Evolutionary conservation across 2,797 vertebrate genomes (phyloP).

Genomic region (Peromyscus attwateri): DNA sequence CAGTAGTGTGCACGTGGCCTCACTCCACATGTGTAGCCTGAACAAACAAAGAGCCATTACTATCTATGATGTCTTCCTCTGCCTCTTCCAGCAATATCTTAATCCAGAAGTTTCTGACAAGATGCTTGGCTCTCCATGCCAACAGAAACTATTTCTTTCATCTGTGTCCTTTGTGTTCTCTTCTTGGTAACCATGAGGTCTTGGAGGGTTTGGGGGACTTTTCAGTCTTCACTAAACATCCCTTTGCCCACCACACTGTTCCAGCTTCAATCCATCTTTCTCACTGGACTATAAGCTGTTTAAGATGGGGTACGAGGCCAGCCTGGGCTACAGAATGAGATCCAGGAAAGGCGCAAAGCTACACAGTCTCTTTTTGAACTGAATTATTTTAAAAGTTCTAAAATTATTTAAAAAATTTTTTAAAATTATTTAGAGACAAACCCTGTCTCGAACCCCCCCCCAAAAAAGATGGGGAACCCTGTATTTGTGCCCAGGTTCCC

Average conservation of each 20-base stretch:
- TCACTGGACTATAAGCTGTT: not conserved
- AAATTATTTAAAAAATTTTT: too few relatives aligned
- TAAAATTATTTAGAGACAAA: too few relatives aligned
- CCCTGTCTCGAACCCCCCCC: too few relatives aligned
- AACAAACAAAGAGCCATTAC: not conserved
- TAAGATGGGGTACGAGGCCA: not conserved
- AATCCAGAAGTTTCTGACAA: not conserved
- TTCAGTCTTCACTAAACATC: too few relatives aligned
- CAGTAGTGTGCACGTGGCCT: rapidly evolving
- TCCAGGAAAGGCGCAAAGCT: too few relatives aligned
- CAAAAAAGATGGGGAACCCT: not conserved
- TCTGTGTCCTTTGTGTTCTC: not conserved
- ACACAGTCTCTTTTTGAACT: too few relatives aligned
- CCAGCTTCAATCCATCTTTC: not conserved
- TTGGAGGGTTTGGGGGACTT: not conserved
- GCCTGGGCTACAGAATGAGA: too few relatives aligned
- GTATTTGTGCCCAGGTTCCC: not conserved
- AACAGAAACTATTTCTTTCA: not conserved
- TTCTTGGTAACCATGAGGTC: not conserved
- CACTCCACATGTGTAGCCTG: rapidly evolving
- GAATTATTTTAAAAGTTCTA: too few relatives aligned
- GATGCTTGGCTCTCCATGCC: not conserved
- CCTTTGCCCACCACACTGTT: not conserved
- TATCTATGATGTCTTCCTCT: not conserved
- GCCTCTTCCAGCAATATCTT: not conserved